Percentiles rank a stretch among this genome's conserved stretches.
Evolutionary conservation across 2,888 invertebrate species (phyloP).

Genomic region (Selenia dentaria): DNA sequence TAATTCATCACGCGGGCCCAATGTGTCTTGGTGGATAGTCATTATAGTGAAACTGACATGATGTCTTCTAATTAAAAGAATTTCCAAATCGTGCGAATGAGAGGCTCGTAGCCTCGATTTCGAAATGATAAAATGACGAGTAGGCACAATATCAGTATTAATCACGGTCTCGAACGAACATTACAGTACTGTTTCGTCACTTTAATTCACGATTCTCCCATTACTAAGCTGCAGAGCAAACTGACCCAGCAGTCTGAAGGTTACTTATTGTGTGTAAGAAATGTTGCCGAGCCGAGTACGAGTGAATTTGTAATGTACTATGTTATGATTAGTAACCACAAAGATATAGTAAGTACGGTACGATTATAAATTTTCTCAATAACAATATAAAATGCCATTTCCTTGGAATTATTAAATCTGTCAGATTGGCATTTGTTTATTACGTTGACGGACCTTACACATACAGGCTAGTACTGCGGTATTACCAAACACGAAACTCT

Average conservation of each 20-base stretch:
- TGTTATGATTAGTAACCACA: no score
- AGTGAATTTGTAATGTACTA: background rate
- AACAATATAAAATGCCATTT: no score
- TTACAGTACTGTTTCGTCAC: conserved; percentile 42
- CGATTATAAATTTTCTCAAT: no score
- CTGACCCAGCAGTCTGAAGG: conserved; percentile 29
- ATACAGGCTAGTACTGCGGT: no score
- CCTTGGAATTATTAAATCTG: no score
- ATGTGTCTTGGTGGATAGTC: no score
- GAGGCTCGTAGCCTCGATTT: background rate
- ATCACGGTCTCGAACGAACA: conserved; percentile 15
- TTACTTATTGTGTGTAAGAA: conserved; percentile 18
- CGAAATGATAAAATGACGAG: conserved; percentile 3
- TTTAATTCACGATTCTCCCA: conserved; percentile 49
- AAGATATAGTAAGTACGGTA: no score
- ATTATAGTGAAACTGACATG: no score
- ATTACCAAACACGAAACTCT: no score
- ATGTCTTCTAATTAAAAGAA: background rate
- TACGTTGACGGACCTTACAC: no score
- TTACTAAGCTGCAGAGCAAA: conserved; percentile 34
- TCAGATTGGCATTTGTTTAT: no score
- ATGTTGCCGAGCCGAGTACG: background rate
- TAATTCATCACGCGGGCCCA: no score
- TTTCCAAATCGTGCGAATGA: background rate
- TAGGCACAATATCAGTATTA: conserved; percentile 2